Evolutionary conservation across 2,797 vertebrate genomes (phyloP).

Genomic region (Tenualosa ilisha): DNA sequence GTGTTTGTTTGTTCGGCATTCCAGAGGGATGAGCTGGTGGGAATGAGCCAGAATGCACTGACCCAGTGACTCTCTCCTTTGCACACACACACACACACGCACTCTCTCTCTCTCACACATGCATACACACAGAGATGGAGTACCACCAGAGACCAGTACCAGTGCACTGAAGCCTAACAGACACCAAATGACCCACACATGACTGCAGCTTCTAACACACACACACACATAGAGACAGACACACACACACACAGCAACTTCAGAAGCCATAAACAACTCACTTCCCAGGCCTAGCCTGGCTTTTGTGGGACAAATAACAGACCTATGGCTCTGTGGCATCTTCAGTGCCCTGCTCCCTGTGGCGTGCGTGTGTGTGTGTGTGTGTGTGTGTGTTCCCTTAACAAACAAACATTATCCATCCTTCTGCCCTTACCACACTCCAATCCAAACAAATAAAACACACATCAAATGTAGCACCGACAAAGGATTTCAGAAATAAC

Average conservation of each 20-base stretch:
- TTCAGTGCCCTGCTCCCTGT: no score
- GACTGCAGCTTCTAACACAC: slow-evolving; percentile 6
- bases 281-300: no score
- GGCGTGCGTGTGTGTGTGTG: neutral
- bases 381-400: slow-evolving; percentile 13
- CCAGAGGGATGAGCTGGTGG: slow-evolving; percentile 49
- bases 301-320: no score
- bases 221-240: neutral
- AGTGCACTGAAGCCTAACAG: neutral
- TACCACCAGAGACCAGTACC: neutral
- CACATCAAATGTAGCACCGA: neutral
- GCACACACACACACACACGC: no score
- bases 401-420: neutral
- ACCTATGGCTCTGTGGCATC: no score
- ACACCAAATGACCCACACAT: neutral
- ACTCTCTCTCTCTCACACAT: neutral
- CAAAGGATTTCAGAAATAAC: neutral
- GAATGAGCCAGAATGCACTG: slow-evolving; percentile 35
- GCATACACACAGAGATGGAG: neutral
- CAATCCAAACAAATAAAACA: neutral
- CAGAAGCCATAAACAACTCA: no score
- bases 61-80: neutral
- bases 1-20: slow-evolving; percentile 46
- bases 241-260: neutral
- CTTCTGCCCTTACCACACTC: neutral